phyloP scores from a whole-genome alignment of 1,140 invertebrate species.

The Drosophila aff. region DNA sequence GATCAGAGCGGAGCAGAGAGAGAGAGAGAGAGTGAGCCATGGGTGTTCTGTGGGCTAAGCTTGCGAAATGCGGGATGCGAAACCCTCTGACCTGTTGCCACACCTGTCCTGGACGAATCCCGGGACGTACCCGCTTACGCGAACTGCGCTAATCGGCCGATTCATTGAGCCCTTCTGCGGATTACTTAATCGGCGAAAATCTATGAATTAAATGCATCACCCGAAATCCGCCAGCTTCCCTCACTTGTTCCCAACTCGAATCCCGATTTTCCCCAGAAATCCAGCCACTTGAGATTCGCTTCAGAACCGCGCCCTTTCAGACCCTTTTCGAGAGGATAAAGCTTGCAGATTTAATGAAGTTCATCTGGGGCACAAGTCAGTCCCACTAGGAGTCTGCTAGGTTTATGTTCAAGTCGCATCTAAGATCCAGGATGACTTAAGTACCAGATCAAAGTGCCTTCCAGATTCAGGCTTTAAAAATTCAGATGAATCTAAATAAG shows the following conservation, averaged over 20 bases:
- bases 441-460: background rate
- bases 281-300: slow-evolving; percentile 60
- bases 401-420: background rate
- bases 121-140: slow-evolving; percentile 48
- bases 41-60: slow-evolving; percentile 51
- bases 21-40: slow-evolving; percentile 9
- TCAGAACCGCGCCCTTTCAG: slow-evolving; percentile 15
- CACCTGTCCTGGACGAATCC: slow-evolving; percentile 57
- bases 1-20: slow-evolving; percentile 41
- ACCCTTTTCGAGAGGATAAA: slow-evolving; percentile 3
- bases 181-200: slow-evolving; percentile 80
- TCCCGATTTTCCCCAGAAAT: slow-evolving; percentile 48
- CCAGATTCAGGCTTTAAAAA: background rate
- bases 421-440: background rate
- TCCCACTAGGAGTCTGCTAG: slow-evolving; percentile 2
- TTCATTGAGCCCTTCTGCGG: slow-evolving; percentile 66
- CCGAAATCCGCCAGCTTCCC: slow-evolving; percentile 63
- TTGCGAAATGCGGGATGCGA: slow-evolving; percentile 22
- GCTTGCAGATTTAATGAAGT: slow-evolving; percentile 60
- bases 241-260: slow-evolving; percentile 32
- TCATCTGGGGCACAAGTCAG: slow-evolving; percentile 60
- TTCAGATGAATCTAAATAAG: background rate
- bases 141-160: slow-evolving; percentile 76
- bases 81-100: slow-evolving; percentile 42
- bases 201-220: slow-evolving; percentile 77